These are phyloP conservation scores for Chesias legatella DNA, from an alignment of 2,888 invertebrate species.

Conservation along the genomic window DNA sequence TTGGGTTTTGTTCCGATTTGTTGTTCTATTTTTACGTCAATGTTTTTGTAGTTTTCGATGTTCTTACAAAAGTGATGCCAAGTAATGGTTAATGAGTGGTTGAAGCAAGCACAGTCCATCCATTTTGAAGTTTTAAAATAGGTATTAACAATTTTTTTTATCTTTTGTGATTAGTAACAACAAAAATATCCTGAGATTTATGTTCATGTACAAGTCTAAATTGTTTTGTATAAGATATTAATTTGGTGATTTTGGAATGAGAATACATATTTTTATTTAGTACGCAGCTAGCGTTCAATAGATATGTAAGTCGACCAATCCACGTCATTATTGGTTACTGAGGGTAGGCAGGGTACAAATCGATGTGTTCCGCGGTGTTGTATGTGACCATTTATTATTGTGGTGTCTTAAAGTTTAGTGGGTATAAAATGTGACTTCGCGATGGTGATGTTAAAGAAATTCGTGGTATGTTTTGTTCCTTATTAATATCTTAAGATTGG, in stretches of 20 bases:
- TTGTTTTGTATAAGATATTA: no score
- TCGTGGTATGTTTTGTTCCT: conserved; percentile 53
- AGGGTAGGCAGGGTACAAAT: conserved; percentile 24
- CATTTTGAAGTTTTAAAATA: neutral
- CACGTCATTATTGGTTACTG: conserved; percentile 4
- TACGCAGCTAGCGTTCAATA: neutral
- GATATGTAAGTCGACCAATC: conserved; percentile 19
- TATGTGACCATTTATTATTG: conserved; percentile 13
- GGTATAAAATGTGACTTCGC: conserved; percentile 47
- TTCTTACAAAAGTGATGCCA: neutral
- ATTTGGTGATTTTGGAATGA: no score
- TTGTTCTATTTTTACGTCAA: conserved; percentile 11
- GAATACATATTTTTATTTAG: neutral
- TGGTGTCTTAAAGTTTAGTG: conserved; percentile 33
- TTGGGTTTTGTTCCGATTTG: conserved; percentile 29
- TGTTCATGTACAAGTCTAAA: no score
- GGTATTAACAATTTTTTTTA: neutral
- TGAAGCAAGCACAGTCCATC: neutral
- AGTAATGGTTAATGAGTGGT: no score
- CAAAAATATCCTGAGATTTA: no score
- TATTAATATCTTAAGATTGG: no score
- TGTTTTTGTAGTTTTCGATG: conserved; percentile 6
- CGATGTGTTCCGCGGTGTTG: conserved; percentile 12
- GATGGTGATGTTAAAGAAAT: conserved; percentile 67
- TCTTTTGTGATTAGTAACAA: no score